These are phyloP conservation scores for Pseudochaenichthys georgianus DNA, from an alignment of 2,797 vertebrate genomes.

Conservation along the genomic window DNA sequence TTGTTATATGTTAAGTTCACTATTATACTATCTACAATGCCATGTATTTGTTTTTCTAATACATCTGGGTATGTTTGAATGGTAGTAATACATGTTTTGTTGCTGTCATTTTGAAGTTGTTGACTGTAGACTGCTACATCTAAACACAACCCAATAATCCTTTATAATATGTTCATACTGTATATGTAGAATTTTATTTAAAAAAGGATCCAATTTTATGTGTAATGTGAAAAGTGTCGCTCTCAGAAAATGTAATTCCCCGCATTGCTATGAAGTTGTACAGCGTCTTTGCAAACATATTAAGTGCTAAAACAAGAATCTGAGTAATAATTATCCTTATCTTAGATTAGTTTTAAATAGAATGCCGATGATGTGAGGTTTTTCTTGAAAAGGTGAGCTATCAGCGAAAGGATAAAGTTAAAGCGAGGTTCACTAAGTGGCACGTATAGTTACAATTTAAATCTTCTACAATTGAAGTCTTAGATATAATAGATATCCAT, in stretches of 20 bases:
- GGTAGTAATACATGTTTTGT: background rate
- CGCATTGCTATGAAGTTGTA: background rate
- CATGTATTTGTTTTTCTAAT: constrained; percentile 1
- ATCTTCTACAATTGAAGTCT: constrained; percentile 1
- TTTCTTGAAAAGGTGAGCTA: background rate
- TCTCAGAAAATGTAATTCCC: background rate
- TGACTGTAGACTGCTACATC: background rate
- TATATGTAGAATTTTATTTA: background rate
- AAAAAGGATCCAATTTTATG: background rate
- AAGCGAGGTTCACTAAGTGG: background rate
- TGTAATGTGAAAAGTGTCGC: background rate
- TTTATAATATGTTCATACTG: background rate
- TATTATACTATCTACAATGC: background rate
- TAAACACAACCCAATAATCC: background rate
- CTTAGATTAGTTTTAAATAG: background rate
- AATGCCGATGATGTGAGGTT: background rate
- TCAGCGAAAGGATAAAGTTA: background rate
- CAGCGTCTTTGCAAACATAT: background rate
- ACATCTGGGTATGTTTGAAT: background rate
- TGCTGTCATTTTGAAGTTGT: background rate
- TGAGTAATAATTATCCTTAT: background rate
- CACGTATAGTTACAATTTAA: constrained; percentile 8
- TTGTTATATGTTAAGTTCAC: background rate
- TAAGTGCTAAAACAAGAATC: too few species aligned
- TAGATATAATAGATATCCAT: constrained; percentile 9